These are phyloP conservation scores for Atopsyche davidsoni DNA, from an alignment of 1,140 invertebrate genomes.

Conservation along the genomic window DNA sequence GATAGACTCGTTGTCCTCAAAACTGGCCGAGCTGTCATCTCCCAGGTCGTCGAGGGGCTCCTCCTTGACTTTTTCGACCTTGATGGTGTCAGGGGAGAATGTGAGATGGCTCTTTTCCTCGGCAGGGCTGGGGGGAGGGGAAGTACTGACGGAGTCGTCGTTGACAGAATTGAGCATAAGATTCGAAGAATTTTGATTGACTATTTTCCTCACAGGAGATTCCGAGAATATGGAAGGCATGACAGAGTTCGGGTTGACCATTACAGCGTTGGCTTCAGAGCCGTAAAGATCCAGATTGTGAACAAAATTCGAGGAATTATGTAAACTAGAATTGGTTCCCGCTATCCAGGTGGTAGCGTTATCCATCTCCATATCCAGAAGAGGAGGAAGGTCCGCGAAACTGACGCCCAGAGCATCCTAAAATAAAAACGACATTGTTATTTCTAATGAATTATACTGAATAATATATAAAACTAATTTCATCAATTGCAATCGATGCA, in stretches of 20 bases:
- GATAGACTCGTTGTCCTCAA: slow-evolving; percentile 6
- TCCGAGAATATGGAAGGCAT: slow-evolving; percentile 59
- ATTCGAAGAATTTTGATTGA: slow-evolving; percentile 46
- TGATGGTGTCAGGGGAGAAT: slow-evolving; percentile 57
- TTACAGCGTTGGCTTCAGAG: slow-evolving; percentile 63
- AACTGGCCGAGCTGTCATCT: slow-evolving; percentile 16
- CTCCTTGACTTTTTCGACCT: slow-evolving; percentile 47
- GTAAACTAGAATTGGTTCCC: slow-evolving; percentile 50
- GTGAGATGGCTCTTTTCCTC: slow-evolving; percentile 59
- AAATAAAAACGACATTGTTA: slow-evolving; percentile 11
- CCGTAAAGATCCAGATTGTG: slow-evolving; percentile 67
- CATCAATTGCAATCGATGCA: neutral
- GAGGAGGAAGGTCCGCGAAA: slow-evolving; percentile 59
- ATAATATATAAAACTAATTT: neutral
- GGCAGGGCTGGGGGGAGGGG: slow-evolving; percentile 41
- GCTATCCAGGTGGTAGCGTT: slow-evolving; percentile 50
- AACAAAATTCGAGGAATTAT: slow-evolving; percentile 55
- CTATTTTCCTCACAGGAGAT: slow-evolving; percentile 39
- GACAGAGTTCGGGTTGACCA: slow-evolving; percentile 74
- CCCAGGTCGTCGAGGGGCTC: slow-evolving; percentile 41
- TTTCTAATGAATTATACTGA: too few species aligned
- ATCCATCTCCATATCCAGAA: slow-evolving; percentile 59
- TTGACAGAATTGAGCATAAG: slow-evolving; percentile 43
- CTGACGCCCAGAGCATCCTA: slow-evolving; percentile 49
- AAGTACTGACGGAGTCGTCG: slow-evolving; percentile 37